Evolutionary conservation across 2,797 vertebrate species (phyloP).

Genomic region (Lagodon rhomboides): DNA sequence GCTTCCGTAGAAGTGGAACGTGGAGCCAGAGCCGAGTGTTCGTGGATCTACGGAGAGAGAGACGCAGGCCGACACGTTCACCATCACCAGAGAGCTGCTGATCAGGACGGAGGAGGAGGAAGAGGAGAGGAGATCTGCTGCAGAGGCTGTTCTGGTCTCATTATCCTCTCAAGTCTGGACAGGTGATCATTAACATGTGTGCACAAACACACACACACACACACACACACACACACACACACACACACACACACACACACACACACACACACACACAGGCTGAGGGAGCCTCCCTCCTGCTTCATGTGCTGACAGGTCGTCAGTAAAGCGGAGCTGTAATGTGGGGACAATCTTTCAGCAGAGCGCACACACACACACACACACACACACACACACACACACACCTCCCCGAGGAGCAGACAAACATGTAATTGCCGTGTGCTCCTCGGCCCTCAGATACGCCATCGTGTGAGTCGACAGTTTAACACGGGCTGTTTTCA

Average conservation of each 20-base stretch:
- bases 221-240: slow-evolving; percentile 5
- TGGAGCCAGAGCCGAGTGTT: not conserved
- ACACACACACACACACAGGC: slow-evolving; percentile 19
- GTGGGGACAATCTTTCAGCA: slow-evolving; percentile 27
- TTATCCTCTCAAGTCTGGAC: slow-evolving; percentile 75
- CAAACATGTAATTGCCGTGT: slow-evolving; percentile 54
- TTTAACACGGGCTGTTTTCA: slow-evolving; percentile 48
- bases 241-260: slow-evolving; percentile 32
- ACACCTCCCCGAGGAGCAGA: slow-evolving; percentile 39
- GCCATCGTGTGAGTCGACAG: slow-evolving; percentile 59
- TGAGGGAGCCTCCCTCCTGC: slow-evolving; percentile 37
- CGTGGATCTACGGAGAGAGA: slow-evolving; percentile 6
- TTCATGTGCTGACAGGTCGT: slow-evolving; percentile 75
- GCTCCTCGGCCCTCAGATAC: slow-evolving; percentile 45
- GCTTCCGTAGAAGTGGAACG: not conserved
- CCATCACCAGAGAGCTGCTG: not conserved
- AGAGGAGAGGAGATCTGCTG: slow-evolving; percentile 21
- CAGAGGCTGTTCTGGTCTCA: slow-evolving; percentile 48
- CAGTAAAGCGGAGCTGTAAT: slow-evolving; percentile 40
- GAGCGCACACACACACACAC: slow-evolving; percentile 23
- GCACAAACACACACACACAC: slow-evolving; percentile 32
- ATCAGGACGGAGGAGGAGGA: not conserved
- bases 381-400: slow-evolving; percentile 31
- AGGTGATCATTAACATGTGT: slow-evolving; percentile 69
- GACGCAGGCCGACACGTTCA: slow-evolving; percentile 1